Evolutionary conservation across 2,888 invertebrate genomes (phyloP).

Genomic region (Lithosia quadra): DNA sequence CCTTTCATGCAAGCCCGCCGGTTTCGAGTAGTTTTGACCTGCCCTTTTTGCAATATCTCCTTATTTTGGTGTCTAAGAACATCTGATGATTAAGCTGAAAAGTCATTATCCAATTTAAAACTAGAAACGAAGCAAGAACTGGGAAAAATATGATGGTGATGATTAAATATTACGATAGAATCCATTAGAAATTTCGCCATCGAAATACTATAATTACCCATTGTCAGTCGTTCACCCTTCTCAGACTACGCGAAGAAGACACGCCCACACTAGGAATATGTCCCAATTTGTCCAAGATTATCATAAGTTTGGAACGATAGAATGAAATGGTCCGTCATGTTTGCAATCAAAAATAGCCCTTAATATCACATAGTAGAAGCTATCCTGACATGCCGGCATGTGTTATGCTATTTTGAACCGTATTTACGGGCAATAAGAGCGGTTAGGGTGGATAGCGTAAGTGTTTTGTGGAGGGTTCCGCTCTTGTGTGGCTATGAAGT

Average conservation of each 20-base stretch:
- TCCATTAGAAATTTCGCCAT: neutral
- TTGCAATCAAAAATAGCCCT: neutral
- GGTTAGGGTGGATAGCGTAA: neutral
- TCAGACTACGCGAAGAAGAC: slow-evolving; percentile 2
- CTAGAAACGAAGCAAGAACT: too few species aligned
- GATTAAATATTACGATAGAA: neutral
- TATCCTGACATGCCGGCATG: neutral
- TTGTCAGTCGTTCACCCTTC: neutral
- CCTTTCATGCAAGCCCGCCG: too few species aligned
- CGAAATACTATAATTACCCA: neutral
- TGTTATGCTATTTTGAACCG: slow-evolving; percentile 9
- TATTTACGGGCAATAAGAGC: neutral
- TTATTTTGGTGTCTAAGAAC: too few species aligned
- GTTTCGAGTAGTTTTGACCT: too few species aligned
- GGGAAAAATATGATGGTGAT: too few species aligned
- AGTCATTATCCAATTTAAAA: too few species aligned
- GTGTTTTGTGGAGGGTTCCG: neutral
- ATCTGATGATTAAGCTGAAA: too few species aligned
- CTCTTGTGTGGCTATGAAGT: neutral
- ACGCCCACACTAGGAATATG: neutral
- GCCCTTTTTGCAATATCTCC: too few species aligned
- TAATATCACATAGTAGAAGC: neutral
- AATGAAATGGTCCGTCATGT: neutral
- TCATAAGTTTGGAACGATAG: neutral
- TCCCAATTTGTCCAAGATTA: slow-evolving; percentile 2